Base-by-base conservation (phyloP, 2,888 invertebrate species). In the Acrobasis suavella region DNA sequence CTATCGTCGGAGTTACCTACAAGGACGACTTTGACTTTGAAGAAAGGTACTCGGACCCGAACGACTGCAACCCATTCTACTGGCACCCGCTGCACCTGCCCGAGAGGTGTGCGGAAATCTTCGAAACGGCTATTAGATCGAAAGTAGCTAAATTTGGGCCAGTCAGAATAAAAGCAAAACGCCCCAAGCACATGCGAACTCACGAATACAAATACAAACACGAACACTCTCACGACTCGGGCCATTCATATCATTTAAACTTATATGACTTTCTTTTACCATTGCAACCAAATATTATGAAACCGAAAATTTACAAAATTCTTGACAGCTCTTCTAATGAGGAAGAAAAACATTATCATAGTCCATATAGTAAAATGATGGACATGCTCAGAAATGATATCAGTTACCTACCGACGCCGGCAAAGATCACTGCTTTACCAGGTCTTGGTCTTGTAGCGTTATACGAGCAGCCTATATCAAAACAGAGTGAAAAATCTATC, bases 11-110 rank as follows among this genome's bases (percentile, higher is more conserved):
- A 6, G 76, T 90, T 17, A 88, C 91, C 0, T 91, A 89, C 68
- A 85, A 73, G 80, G 91, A 91, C 32, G 46, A 88, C 61, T 86
- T 86, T 54, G 83, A 87, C 67, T 87, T 90, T 50, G 85, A 85
- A 63, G 73, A 83, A 49, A 76, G 87, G 63, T 89, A 87, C 66
- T 76, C 78, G 63, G 72, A 89, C 50, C 70, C 80, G 8, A 72
- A 85, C 59, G 87, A 89, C 72, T 91, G 91, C 64, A 83, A 91
- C 65, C 90, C 91, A 1, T 74, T 86, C 50, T 80, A 88, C 68
- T 91, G 86, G 86, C 85, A 91, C 65, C 91, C 91, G 0, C 70
- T 91, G 10, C 90, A 89, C 73, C 67, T 91, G 55, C 90, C 91
- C 0, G 81, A 82, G 39, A 69, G 85, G 54, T 91, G 90, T 66